Evolutionary conservation across 1,140 invertebrate genomes (phyloP).

Genomic region (Steinernema feltiae): DNA sequence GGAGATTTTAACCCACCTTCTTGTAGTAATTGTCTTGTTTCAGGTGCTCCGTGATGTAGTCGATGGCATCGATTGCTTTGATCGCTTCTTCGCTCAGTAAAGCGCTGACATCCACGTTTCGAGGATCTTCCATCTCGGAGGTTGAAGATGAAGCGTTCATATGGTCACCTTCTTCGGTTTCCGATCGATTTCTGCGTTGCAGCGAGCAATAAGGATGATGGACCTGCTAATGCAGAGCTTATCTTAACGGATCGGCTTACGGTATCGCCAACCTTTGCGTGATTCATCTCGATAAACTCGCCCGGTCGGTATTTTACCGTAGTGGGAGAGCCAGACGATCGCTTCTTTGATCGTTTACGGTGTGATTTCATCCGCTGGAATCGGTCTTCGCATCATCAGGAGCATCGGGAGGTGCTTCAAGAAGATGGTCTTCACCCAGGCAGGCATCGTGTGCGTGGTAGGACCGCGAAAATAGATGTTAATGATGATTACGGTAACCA

Average conservation of each 20-base stretch:
- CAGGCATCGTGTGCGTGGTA: constrained; percentile 76
- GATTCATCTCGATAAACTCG: constrained; percentile 37
- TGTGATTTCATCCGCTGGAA: constrained; percentile 21
- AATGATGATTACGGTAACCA: constrained; percentile 94
- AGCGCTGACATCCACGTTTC: background rate
- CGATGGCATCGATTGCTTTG: constrained; percentile 39
- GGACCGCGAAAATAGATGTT: constrained; percentile 98
- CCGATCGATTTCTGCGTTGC: background rate
- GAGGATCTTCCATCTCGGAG: background rate
- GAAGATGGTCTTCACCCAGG: constrained; percentile 84
- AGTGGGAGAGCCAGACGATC: background rate
- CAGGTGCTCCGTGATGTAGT: constrained; percentile 43
- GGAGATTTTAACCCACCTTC: constrained; percentile 22
- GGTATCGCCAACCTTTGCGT: constrained; percentile 16
- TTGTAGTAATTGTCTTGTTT: constrained; percentile 39
- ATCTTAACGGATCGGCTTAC: background rate
- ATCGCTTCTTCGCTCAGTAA: constrained; percentile 21
- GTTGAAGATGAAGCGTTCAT: background rate
- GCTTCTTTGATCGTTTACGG: background rate
- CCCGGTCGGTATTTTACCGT: constrained; percentile 22
- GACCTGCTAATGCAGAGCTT: background rate
- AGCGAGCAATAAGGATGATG: constrained; percentile 20
- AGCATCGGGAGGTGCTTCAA: constrained; percentile 64
- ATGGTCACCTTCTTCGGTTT: background rate
- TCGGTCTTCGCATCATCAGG: constrained; percentile 33